Evolutionary conservation across 2,797 vertebrate species (phyloP).

Genomic region (Oreortyx pictus): DNA sequence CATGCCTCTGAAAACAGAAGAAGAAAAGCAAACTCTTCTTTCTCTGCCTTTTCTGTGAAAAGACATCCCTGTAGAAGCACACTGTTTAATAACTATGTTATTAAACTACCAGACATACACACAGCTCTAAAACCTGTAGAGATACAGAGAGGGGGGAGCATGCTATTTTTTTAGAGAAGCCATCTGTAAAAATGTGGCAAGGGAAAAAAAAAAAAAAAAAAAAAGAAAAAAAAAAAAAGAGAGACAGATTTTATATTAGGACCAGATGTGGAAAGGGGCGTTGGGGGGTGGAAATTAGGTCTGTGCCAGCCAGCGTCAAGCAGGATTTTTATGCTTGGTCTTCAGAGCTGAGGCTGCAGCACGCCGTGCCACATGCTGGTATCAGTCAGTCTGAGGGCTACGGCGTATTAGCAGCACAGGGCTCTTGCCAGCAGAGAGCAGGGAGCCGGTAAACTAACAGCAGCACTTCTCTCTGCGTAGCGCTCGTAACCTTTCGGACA

Average conservation of each 20-base stretch:
- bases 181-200: constrained; percentile 34
- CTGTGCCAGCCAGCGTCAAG: constrained; percentile 49
- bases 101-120: neutral
- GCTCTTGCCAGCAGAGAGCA: constrained; percentile 20
- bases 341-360: neutral
- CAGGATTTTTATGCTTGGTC: constrained; percentile 22
- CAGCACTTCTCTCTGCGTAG: constrained; percentile 9
- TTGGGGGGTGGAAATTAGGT: neutral
- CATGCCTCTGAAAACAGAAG: neutral
- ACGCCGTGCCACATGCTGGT: neutral
- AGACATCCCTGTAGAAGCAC: neutral
- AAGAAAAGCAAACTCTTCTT: neutral
- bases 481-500: neutral
- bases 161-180: neutral
- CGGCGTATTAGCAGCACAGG: neutral
- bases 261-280: constrained; percentile 52
- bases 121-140: neutral
- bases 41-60: neutral
- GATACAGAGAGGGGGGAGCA: neutral
- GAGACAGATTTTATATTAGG: constrained; percentile 56
- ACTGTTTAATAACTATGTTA: neutral
- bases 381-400: neutral
- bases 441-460: constrained; percentile 36
- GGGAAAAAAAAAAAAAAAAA: neutral
- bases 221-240: neutral